Base-by-base conservation (phyloP, 2,888 invertebrate species). In the Protodeltote pygarga region DNA sequence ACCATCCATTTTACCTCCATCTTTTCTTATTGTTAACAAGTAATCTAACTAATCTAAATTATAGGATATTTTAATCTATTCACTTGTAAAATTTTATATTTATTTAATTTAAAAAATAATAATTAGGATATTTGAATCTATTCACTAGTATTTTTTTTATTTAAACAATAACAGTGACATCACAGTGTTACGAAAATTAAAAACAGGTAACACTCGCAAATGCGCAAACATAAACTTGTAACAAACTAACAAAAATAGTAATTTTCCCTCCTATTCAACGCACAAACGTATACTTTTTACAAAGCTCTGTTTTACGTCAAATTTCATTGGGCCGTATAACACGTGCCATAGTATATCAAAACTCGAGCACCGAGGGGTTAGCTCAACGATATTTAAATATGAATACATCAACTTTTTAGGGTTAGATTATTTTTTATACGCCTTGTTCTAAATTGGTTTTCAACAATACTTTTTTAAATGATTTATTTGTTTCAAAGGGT, bases 341-440 rank as follows among this genome's bases (percentile, higher is more conserved):
- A 87, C 85, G 87, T 81, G 85, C 81, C 81, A 52, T 35, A 45
- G 60, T 83, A 84, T 85, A 85, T 89, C 82, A 84, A 76, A n/a
- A n/a, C n/a, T n/a, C n/a, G n/a, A 64, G 28, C 57, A 71, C 46
- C 62, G 79, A 81, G 83, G 85, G 87, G 87, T 81, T 82, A 79
- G 74, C 73, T 63, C 71, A 71, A 46, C 74, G 73, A 81, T 77
- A 78, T 87, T 85, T 84, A 84, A 85, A 88, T 81, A 82, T 81
- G 81, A 85, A 81, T 83, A 83, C 84, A 80, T 80, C 72, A 78
- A 65, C 42, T 23, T 55, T 73, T 74, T 75, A 78, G 74, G 78
- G 79, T 79, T 79, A 73, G 65, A 83, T 83, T 76, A 69, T 65
- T 81, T 85, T 86, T 86, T 86, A 82, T 81, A 76, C 61, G 71